Evolutionary conservation across 2,888 invertebrate genomes (phyloP), one percentile per base, ranked within the genome.

Genomic region (Cosmia pyralina): DNA sequence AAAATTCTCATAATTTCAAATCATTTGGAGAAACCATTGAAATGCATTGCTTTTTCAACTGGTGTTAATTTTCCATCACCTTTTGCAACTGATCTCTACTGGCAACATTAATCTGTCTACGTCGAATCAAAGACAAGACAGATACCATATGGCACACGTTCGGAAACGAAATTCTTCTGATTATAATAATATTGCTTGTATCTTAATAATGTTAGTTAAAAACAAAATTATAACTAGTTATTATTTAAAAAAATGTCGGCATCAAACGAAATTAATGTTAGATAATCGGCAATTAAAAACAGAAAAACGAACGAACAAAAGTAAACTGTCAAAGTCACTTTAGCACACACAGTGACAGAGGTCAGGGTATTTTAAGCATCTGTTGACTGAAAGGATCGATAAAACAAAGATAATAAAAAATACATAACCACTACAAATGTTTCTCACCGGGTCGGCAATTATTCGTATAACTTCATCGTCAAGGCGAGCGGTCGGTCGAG

Each of bases 391-490:
- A 78, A 69, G 75, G 79, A 89, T 92, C 91, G 87, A 92, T 92
- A 89, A 68, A 85, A 83, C 82, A 84, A 85, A 89, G 87, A 87
- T 86, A 85, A 87, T 88, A 90, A 91, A 91, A 90, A 89, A 89
- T 87, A 88, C 82, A 85, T 88, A 87, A 85, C 87, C 41, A 41
- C 41, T 41, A 41, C 41, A 93, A 96, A 96, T 96, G 96, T 92
- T 95, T 94, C 89, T 91, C 91, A 93, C 93, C 90, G 88, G 92
- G 81, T 88, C 91, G 85, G 90, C 93, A 80, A 89, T 94, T 90
- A 85, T 91, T 90, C 93, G 95, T 87, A 90, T 94, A 92, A 88
- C 93, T 88, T 92, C 94, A 90, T 91, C 93, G 84, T 89, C 90
- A 69, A 93, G 93, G 90, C 93, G 92, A 89, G 88, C 92, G 86